A percentile compares a stretch with the other conserved stretches of the same genome.
phyloP scores from a whole-genome alignment of 2,888 invertebrate genomes.

The Cephalotes varians region DNA sequence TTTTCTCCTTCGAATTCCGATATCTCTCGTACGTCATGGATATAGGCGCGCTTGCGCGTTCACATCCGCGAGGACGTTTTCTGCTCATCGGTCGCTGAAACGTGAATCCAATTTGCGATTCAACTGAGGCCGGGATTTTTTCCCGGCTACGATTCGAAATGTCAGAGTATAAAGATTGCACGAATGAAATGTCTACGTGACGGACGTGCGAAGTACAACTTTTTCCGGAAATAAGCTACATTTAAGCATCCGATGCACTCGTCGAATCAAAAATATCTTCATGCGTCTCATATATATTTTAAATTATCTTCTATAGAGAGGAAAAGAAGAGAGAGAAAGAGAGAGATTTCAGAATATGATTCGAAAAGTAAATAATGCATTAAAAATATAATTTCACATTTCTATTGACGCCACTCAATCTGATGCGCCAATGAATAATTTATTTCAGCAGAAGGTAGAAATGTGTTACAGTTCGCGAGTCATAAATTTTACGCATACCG shows the following conservation, averaged over 20 bases:
- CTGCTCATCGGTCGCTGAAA: conserved; percentile 42
- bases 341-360: neutral
- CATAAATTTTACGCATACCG: conserved; percentile 12
- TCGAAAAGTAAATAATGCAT: conserved; percentile 5
- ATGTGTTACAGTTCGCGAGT: neutral
- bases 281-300: neutral
- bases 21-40: conserved; percentile 5
- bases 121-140: conserved; percentile 4
- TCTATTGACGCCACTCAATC: conserved; percentile 7
- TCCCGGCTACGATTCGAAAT: conserved; percentile 8
- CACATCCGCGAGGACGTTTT: conserved; percentile 12
- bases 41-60: conserved; percentile 8
- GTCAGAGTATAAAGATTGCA: conserved; percentile 26
- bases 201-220: neutral
- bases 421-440: conserved; percentile 5
- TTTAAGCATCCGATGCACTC: neutral
- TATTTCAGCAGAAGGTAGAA: neutral
- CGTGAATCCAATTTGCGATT: conserved; percentile 48
- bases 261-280: neutral
- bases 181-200: conserved; percentile 25
- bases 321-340: no score
- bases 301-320: neutral
- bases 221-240: conserved; percentile 7
- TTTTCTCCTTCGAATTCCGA: conserved; percentile 39
- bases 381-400: neutral